A percentile compares a stretch with the other conserved stretches of the same genome.
phyloP scores from a whole-genome alignment of 2,113 vertebrate genomes.

The Vulpes ferrilata region DNA sequence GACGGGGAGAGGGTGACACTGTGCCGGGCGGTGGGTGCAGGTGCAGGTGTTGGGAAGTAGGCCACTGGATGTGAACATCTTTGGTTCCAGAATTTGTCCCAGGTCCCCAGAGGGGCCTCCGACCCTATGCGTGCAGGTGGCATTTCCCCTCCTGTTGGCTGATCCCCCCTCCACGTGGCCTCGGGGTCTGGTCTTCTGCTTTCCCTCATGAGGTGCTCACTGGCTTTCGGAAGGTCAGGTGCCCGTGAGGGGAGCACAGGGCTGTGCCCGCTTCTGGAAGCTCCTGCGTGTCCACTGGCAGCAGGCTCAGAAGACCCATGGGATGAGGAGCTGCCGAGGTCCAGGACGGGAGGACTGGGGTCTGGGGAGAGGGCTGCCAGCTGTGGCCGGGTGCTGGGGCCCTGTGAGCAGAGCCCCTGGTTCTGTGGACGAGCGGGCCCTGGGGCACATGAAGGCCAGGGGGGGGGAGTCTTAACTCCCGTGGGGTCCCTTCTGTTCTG shows the following conservation, averaged over 20 bases:
- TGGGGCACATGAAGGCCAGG: no score
- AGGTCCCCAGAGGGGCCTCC: not conserved
- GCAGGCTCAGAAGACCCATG: not conserved
- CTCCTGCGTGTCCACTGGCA: accelerated
- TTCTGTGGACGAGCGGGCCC: not conserved
- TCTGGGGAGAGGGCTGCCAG: not conserved
- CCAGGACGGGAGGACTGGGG: not conserved
- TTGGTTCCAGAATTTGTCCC: not conserved
- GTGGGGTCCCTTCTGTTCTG: no score
- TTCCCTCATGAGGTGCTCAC: not conserved
- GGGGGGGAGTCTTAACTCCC: not conserved
- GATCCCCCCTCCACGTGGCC: no score
- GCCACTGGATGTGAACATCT: not conserved
- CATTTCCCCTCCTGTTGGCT: not conserved
- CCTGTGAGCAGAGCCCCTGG: not conserved
- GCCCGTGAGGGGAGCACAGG: accelerated
- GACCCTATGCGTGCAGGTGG: not conserved
- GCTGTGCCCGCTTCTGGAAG: not conserved
- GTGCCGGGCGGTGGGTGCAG: no score
- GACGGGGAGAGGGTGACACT: not conserved
- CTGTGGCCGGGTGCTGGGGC: not conserved
- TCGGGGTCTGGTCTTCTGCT: accelerated
- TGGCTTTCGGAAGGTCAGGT: not conserved
- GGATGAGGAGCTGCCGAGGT: not conserved
- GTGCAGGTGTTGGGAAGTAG: not conserved